These are phyloP conservation scores for Boloria euphrosyne DNA, from an alignment of 2,888 invertebrate genomes.

Conservation along the genomic window DNA sequence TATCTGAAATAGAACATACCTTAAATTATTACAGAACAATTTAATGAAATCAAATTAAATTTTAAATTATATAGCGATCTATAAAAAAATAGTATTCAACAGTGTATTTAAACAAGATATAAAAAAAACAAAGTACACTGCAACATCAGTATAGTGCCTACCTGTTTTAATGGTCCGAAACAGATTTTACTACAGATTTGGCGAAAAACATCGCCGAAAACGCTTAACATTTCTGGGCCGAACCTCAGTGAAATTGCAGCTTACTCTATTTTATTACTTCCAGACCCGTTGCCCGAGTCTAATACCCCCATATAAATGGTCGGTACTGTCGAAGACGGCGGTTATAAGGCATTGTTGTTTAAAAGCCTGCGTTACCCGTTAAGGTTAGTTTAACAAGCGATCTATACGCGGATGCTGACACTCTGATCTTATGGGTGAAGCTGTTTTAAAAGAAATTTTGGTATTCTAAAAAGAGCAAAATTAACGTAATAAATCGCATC, in stretches of 20 bases:
- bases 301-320: slow-evolving; percentile 65
- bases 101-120: slow-evolving; percentile 18
- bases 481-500: no score
- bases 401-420: slow-evolving; percentile 5
- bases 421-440: background rate
- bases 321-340: slow-evolving; percentile 48
- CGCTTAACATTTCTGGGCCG: slow-evolving; percentile 39
- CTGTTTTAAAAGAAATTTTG: no score
- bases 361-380: slow-evolving; percentile 49
- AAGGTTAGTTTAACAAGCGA: slow-evolving; percentile 33
- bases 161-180: slow-evolving; percentile 35
- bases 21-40: no score
- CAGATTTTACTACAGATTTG: slow-evolving; percentile 41
- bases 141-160: slow-evolving; percentile 8
- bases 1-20: no score
- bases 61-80: background rate
- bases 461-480: no score
- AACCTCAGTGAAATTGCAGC: slow-evolving; percentile 57
- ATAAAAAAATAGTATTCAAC: background rate
- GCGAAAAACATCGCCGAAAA: slow-evolving; percentile 36
- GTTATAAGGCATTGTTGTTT: slow-evolving; percentile 61
- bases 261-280: slow-evolving; percentile 57
- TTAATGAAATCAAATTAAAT: no score
- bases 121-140: slow-evolving; percentile 20
- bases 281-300: slow-evolving; percentile 56